phyloP scores from a whole-genome alignment of 2,797 vertebrate genomes.

The Anniella stebbinsi region DNA sequence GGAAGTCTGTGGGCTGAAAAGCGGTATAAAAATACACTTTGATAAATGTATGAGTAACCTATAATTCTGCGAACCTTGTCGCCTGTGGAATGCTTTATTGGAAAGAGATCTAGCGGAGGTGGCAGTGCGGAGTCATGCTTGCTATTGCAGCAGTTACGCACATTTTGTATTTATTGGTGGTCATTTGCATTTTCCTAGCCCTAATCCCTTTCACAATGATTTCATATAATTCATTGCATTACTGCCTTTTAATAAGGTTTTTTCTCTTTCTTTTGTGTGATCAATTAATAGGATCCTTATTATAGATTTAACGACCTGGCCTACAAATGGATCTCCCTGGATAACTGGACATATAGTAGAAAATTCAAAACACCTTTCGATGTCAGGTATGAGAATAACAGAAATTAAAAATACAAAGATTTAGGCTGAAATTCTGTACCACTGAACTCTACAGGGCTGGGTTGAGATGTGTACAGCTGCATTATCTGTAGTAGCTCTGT shows the following conservation, averaged over 20 bases:
- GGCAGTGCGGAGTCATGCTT: neutral
- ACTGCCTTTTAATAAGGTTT: conserved; percentile 33
- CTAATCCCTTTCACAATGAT: neutral
- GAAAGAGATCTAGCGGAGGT: neutral
- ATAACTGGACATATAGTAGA: conserved; percentile 95
- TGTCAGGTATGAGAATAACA: conserved; percentile 72
- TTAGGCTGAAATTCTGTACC: conserved; percentile 2
- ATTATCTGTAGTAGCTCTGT: neutral
- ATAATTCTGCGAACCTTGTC: neutral
- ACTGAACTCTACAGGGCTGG: neutral
- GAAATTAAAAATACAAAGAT: conserved; percentile 29
- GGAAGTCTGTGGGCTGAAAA: neutral
- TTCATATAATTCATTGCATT: conserved; percentile 36
- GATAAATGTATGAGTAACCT: neutral
- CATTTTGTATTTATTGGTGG: neutral
- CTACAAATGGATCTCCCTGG: conserved; percentile 90
- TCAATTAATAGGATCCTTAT: conserved; percentile 88
- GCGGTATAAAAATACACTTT: neutral
- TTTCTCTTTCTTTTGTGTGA: conserved; percentile 48
- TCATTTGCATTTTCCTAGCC: neutral
- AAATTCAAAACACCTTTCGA: conserved; percentile 80
- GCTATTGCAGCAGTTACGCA: neutral
- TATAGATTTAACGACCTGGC: conserved; percentile 92
- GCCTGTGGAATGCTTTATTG: neutral
- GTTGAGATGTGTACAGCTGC: neutral